phyloP scores from a whole-genome alignment of 2,888 invertebrate species.

The Idaea straminata region DNA sequence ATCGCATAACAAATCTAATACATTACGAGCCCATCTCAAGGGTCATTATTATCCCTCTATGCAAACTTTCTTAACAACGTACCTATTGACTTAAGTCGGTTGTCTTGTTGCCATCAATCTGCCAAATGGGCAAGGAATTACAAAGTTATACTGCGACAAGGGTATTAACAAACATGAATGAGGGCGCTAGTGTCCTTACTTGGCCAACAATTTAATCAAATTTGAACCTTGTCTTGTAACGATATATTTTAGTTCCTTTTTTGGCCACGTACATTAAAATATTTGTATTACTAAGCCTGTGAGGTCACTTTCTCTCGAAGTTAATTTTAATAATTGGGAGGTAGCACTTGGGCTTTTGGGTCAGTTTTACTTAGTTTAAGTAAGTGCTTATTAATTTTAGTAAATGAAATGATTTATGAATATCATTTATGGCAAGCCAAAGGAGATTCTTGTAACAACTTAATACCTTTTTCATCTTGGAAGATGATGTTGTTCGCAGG shows the following conservation, averaged over 20 bases:
- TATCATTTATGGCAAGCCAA: too few relatives aligned
- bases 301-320: constrained; percentile 76
- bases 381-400: constrained; percentile 1
- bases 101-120: constrained; percentile 75
- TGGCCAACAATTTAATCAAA: background rate
- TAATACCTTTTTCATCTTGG: too few relatives aligned
- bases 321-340: constrained; percentile 77
- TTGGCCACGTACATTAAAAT: background rate
- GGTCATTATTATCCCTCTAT: constrained; percentile 29
- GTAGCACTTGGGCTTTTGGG: background rate
- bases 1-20: constrained; percentile 28
- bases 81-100: constrained; percentile 63
- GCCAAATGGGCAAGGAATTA: constrained; percentile 66
- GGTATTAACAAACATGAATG: background rate
- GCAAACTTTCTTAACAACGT: constrained; percentile 54
- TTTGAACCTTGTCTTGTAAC: background rate
- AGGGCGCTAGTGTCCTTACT: background rate
- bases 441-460: too few relatives aligned
- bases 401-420: background rate
- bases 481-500: too few relatives aligned
- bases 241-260: background rate
- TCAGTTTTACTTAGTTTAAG: constrained; percentile 35
- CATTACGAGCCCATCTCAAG: constrained; percentile 3
- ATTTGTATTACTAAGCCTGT: constrained; percentile 47
- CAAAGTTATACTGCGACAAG: constrained; percentile 47